phyloP scores from a whole-genome alignment of 2,888 invertebrate genomes.

The Cynaeus angustus region DNA sequence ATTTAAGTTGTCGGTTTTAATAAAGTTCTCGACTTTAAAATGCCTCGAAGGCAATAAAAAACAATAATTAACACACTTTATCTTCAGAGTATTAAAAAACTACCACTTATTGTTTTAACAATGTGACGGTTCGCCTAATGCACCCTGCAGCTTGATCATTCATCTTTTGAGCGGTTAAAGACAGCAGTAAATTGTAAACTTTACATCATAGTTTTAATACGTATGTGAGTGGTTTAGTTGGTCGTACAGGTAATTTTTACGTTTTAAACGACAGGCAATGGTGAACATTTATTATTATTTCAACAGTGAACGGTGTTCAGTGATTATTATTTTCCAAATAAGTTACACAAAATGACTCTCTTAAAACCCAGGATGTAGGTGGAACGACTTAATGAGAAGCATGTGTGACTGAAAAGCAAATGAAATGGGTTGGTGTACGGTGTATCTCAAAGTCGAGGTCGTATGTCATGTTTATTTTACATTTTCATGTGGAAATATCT shows the following conservation, averaged over 20 bases:
- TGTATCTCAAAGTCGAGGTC: not conserved
- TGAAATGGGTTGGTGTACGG: not conserved
- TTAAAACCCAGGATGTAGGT: conserved; percentile 5
- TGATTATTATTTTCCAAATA: conserved; percentile 14
- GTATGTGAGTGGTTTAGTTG: not conserved
- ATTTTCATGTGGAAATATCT: not conserved
- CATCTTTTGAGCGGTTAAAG: conserved; percentile 9
- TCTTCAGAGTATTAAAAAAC: too few species aligned
- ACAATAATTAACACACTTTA: not conserved
- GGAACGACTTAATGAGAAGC: conserved; percentile 16
- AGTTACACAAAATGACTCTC: conserved; percentile 5
- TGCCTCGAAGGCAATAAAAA: not conserved
- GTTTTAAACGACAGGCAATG: not conserved
- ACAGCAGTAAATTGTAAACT: conserved; percentile 17
- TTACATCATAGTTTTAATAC: conserved; percentile 16
- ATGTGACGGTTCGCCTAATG: not conserved
- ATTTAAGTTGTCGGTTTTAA: not conserved
- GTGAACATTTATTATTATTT: conserved; percentile 5
- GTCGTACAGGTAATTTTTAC: conserved; percentile 2
- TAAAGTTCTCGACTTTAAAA: not conserved
- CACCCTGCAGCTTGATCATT: conserved; percentile 8
- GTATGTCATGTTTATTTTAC: not conserved
- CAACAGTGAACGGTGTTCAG: conserved; percentile 3
- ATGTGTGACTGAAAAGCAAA: conserved; percentile 17
- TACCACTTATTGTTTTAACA: not conserved